Conservation (phyloP, 2,888 invertebrate species). For the Drosophila antonietae region DNA sequence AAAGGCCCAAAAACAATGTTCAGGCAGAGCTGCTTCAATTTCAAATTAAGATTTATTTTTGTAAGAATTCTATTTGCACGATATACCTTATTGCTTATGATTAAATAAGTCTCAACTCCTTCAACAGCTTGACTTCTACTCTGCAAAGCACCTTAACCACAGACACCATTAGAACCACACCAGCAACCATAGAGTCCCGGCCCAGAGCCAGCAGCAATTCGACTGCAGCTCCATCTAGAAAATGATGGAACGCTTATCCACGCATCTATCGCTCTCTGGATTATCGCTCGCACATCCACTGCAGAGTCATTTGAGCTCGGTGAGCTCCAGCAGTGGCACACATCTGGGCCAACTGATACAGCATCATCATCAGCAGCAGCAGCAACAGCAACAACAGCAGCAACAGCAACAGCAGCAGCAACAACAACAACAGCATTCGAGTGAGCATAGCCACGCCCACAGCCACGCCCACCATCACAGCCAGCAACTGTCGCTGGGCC, state of each 20-base stretch:
- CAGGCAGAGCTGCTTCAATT: slow-evolving; percentile 2
- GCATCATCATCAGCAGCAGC: slow-evolving; percentile 74
- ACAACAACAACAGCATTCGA: slow-evolving; percentile 70
- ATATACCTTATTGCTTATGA: not conserved
- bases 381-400: slow-evolving; percentile 75
- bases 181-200: slow-evolving; percentile 30
- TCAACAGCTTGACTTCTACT: slow-evolving; percentile 33
- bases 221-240: slow-evolving; percentile 64
- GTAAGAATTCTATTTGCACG: not conserved
- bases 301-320: slow-evolving; percentile 82
- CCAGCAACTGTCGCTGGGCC: slow-evolving; percentile 79
- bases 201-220: slow-evolving; percentile 34
- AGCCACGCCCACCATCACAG: slow-evolving; percentile 72
- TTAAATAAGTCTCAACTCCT: not conserved
- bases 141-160: slow-evolving; percentile 35
- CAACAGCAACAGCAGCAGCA: slow-evolving; percentile 74
- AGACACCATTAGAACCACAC: slow-evolving; percentile 22
- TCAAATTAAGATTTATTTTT: not conserved
- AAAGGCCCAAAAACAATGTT: slow-evolving; percentile 45
- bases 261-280: slow-evolving; percentile 84
- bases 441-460: slow-evolving; percentile 62
- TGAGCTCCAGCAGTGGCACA: slow-evolving; percentile 71
- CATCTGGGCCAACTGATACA: slow-evolving; percentile 71
- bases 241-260: slow-evolving; percentile 85
- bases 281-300: slow-evolving; percentile 85